phyloP scores from a whole-genome alignment of 53 echinoderm and acorn worm genomes.

The Echinometra lucunter region DNA sequence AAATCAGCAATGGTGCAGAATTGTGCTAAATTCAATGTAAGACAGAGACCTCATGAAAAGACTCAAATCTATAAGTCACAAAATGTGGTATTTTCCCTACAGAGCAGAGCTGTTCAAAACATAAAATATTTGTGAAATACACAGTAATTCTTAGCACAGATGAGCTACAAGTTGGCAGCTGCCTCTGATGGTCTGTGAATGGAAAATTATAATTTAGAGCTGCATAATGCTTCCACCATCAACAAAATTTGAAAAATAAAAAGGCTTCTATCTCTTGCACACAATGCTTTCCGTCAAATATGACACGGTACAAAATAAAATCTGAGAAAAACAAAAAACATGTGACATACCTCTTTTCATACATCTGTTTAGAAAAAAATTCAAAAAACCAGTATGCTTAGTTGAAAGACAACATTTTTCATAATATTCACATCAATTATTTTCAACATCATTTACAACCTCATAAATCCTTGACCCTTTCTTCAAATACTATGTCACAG shows the following conservation, averaged over 20 bases:
- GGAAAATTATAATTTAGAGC: background rate
- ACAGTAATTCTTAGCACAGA: background rate
- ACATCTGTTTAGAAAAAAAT: background rate
- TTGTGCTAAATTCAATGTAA: background rate
- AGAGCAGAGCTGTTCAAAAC: background rate
- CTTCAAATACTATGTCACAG: constrained; percentile 3
- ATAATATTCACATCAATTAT: constrained; percentile 25
- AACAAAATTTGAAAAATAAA: background rate
- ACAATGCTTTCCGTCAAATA: constrained; percentile 19
- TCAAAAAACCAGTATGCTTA: constrained; percentile 22
- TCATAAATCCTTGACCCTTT: background rate
- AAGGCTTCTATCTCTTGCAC: constrained; percentile 28
- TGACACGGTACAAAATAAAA: constrained; percentile 17
- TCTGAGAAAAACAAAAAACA: constrained; percentile 9
- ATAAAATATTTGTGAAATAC: background rate
- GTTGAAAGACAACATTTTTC: constrained; percentile 28
- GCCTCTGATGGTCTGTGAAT: background rate
- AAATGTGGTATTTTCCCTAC: background rate
- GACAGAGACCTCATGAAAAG: background rate
- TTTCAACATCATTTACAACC: background rate
- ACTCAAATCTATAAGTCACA: background rate
- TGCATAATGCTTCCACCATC: background rate
- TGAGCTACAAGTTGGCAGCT: background rate
- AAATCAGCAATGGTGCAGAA: background rate
- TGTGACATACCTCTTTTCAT: background rate